phyloP scores from a whole-genome alignment of 1,140 invertebrate genomes.

The Papilio polytes region DNA sequence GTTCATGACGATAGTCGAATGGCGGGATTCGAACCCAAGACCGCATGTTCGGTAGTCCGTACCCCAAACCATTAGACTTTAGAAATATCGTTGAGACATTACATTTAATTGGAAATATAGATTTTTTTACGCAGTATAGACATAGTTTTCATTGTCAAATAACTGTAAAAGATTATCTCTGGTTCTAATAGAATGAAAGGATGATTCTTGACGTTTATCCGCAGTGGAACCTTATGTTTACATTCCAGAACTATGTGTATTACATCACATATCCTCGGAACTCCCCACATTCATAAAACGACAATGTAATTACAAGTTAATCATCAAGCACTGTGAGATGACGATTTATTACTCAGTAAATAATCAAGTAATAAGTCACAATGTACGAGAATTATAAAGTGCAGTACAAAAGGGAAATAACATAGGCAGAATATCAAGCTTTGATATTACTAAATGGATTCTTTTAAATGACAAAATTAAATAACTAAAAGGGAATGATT shows the following conservation, averaged over 20 bases:
- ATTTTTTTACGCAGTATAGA: neutral
- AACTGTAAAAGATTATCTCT: too few species aligned
- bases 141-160: neutral
- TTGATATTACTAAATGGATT: neutral
- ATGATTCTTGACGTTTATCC: neutral
- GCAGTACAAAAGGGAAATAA: neutral
- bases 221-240: neutral
- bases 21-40: too few species aligned
- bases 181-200: too few species aligned
- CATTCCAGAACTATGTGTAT: neutral
- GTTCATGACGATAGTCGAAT: too few species aligned
- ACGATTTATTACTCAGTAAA: neutral
- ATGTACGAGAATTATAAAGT: neutral
- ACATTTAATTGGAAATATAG: too few species aligned
- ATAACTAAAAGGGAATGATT: neutral
- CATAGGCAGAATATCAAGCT: neutral
- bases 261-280: neutral
- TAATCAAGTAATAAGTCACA: neutral
- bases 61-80: too few species aligned
- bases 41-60: too few species aligned
- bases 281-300: neutral
- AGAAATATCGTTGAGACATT: too few species aligned
- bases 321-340: neutral
- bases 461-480: neutral
- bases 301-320: neutral